phyloP scores from a whole-genome alignment of 2,797 vertebrate species.

The Labeo calbasu region DNA sequence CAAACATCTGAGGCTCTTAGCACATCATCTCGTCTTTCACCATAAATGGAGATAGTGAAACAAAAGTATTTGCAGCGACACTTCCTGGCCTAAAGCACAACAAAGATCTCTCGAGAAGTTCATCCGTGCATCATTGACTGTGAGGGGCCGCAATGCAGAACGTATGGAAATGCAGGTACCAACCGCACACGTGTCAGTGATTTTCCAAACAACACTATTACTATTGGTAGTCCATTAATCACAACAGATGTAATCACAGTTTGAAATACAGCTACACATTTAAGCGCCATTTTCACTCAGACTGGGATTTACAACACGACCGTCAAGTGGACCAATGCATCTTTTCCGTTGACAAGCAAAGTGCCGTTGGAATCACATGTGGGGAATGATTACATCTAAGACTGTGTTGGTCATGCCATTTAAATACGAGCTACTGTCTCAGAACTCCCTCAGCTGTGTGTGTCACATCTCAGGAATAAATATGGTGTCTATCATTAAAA shows the following conservation, averaged over 20 bases:
- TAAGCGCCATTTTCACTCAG: conserved; percentile 16
- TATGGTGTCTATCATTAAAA: not conserved
- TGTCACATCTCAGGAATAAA: conserved; percentile 1
- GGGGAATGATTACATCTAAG: conserved; percentile 13
- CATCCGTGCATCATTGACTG: not conserved
- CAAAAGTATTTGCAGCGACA: not conserved
- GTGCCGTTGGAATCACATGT: conserved; percentile 8
- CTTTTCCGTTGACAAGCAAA: conserved; percentile 28
- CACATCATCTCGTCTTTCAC: not conserved
- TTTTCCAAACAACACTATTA: conserved; percentile 20
- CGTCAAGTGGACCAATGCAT: conserved; percentile 35
- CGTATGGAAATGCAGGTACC: conserved; percentile 32
- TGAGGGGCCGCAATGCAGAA: not conserved
- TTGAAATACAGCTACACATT: conserved; percentile 31
- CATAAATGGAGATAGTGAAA: not conserved
- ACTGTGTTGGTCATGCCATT: conserved; percentile 23
- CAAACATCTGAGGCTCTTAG: not conserved
- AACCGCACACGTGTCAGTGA: not conserved
- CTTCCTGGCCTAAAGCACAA: not conserved
- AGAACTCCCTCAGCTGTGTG: not conserved
- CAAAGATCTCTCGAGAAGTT: not conserved
- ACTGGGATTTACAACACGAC: conserved; percentile 17
- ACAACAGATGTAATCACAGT: conserved; percentile 20
- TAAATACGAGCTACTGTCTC: conserved; percentile 27
- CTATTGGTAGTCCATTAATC: conserved; percentile 19